A percentile compares a stretch with the other conserved stretches of the same genome.
Conservation (phyloP, 2,113 vertebrate species). For the Notarius quadriscutis region DNA sequence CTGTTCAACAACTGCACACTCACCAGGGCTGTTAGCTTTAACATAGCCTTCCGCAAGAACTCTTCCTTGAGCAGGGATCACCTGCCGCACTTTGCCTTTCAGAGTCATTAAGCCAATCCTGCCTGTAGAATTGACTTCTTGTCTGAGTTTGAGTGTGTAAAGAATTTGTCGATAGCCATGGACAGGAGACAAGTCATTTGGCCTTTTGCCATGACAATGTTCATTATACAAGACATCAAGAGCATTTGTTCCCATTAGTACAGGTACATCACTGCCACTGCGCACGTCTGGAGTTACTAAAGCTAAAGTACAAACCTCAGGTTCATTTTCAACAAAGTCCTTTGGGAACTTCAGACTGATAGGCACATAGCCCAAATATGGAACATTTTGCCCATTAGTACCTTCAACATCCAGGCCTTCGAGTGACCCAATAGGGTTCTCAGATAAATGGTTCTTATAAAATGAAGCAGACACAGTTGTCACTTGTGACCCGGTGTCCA, state of each 20-base stretch:
- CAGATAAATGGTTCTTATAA: not conserved
- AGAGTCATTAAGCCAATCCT: not conserved
- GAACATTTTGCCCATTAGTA: not conserved
- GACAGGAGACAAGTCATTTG: not conserved
- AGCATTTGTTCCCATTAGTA: not conserved
- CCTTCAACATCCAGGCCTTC: not conserved
- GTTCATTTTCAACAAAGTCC: not conserved
- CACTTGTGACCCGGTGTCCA: not conserved
- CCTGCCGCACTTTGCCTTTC: not conserved
- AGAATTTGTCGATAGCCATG: not conserved
- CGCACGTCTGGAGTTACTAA: not conserved
- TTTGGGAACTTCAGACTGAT: not conserved
- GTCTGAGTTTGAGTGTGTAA: not conserved
- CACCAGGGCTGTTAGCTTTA: no score
- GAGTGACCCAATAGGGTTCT: not conserved
- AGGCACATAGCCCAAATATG: not conserved
- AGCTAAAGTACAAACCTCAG: not conserved
- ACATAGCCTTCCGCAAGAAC: not conserved
- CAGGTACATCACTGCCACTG: not conserved
- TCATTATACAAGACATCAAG: not conserved
- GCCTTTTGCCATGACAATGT: not conserved
- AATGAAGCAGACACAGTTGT: constrained; percentile 5
- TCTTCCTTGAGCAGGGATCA: not conserved
- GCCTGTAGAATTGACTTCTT: not conserved
- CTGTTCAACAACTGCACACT: no score